phyloP scores from a whole-genome alignment of 2,797 vertebrate species.

The Varecia variegata region DNA sequence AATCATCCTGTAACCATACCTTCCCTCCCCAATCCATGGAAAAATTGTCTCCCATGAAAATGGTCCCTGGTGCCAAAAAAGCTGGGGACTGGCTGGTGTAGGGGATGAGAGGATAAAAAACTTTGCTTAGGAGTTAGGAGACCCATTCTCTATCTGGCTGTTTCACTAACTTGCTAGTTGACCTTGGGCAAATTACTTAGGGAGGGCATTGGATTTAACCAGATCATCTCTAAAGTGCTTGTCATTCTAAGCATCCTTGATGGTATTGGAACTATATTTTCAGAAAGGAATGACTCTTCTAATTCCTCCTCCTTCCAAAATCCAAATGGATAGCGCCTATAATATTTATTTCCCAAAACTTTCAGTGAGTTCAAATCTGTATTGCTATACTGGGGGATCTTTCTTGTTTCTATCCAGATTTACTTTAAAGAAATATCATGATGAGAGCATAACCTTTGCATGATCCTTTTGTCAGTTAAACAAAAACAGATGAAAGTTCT shows the following conservation, averaged over 20 bases:
- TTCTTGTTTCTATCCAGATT: constrained; percentile 40
- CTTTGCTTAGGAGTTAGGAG: no score
- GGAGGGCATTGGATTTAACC: neutral
- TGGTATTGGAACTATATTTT: constrained; percentile 22
- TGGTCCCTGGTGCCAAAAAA: no score
- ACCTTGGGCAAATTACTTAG: neutral
- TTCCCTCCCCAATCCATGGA: no score
- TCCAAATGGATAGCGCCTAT: neutral
- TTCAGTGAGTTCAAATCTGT: constrained; percentile 19
- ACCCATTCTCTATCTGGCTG: neutral
- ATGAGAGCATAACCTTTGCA: constrained; percentile 11
- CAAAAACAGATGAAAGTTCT: constrained; percentile 63
- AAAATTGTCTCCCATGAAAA: no score
- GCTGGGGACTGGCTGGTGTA: no score
- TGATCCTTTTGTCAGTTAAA: constrained; percentile 59
- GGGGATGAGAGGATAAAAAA: no score
- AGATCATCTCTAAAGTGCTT: constrained; percentile 42
- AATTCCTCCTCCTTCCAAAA: neutral
- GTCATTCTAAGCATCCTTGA: constrained; percentile 36
- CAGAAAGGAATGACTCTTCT: neutral
- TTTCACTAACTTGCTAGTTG: neutral
- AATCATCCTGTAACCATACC: no score
- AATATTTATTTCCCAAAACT: constrained; percentile 38
- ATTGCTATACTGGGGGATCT: neutral
- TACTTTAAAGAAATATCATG: constrained; percentile 47